phyloP scores from a whole-genome alignment of 1,140 invertebrate genomes.

The Trachymyrmex septentrionalis region DNA sequence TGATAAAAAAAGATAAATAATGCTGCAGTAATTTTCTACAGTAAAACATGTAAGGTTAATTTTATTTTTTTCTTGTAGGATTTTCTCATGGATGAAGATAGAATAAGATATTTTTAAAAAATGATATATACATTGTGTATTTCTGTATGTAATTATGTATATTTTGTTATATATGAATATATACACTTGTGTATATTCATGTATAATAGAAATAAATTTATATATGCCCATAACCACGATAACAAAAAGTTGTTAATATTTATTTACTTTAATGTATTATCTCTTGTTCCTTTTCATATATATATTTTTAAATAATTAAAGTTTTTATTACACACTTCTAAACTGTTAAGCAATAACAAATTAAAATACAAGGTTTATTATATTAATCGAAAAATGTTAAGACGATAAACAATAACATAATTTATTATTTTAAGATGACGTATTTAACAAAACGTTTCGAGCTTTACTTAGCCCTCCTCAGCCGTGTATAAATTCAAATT shows the following conservation, averaged over 20 bases:
- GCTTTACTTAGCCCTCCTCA: too few relatives aligned
- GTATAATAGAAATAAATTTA: constrained; percentile 1
- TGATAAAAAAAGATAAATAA: background rate
- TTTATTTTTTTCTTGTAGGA: background rate
- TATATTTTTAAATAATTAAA: too few relatives aligned
- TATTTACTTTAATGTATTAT: background rate
- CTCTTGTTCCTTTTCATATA: background rate
- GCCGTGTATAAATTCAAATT: too few relatives aligned
- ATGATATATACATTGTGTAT: background rate
- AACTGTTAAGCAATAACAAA: too few relatives aligned
- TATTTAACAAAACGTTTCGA: too few relatives aligned
- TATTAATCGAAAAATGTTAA: too few relatives aligned
- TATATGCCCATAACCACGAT: background rate
- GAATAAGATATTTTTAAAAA: background rate
- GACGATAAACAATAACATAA: too few relatives aligned
- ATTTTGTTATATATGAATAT: background rate
- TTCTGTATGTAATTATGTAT: background rate
- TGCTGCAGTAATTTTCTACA: background rate
- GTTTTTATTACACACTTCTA: too few relatives aligned
- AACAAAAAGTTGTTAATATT: background rate
- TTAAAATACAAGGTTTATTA: too few relatives aligned
- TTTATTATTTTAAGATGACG: too few relatives aligned
- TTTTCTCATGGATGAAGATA: background rate
- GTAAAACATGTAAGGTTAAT: background rate
- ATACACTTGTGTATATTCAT: background rate